phyloP scores from a whole-genome alignment of 2,797 vertebrate species.

The Onychomys arenicola region DNA sequence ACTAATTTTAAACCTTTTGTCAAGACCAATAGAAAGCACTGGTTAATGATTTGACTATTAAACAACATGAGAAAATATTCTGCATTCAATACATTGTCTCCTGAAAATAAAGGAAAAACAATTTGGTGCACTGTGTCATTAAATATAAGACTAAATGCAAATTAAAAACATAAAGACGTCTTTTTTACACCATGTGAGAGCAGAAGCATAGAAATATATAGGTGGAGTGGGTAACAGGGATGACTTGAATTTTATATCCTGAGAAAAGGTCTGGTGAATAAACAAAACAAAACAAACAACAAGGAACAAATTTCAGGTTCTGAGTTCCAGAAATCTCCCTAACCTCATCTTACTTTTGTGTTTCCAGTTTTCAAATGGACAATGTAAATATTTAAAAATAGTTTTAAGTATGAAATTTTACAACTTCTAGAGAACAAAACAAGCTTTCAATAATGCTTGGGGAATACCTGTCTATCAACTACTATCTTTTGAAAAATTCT shows the following conservation, averaged over 20 bases:
- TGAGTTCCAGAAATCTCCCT: not conserved
- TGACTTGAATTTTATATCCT: not conserved
- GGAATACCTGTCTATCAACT: constrained; percentile 47
- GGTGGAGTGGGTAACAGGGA: too few species aligned
- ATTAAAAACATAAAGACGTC: not conserved
- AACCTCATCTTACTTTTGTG: not conserved
- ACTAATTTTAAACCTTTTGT: constrained; percentile 46
- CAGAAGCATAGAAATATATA: not conserved
- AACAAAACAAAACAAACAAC: not conserved
- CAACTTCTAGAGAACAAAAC: not conserved
- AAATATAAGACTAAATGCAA: not conserved
- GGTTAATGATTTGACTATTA: not conserved
- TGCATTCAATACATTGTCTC: not conserved
- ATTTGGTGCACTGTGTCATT: not conserved
- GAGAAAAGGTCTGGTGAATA: not conserved
- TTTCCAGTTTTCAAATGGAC: constrained; percentile 1
- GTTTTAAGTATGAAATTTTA: not conserved
- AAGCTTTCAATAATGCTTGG: not conserved
- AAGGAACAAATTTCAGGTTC: not conserved
- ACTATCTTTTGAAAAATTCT: not conserved
- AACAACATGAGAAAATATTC: not conserved
- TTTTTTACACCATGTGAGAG: not conserved
- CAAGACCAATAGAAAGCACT: not conserved
- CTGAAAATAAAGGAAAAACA: constrained; percentile 1
- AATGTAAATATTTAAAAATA: not conserved